Percentiles rank a stretch among this genome's conserved stretches.
Conservation (phyloP, 2,113 vertebrate species). For the Perccottus glenii region DNA sequence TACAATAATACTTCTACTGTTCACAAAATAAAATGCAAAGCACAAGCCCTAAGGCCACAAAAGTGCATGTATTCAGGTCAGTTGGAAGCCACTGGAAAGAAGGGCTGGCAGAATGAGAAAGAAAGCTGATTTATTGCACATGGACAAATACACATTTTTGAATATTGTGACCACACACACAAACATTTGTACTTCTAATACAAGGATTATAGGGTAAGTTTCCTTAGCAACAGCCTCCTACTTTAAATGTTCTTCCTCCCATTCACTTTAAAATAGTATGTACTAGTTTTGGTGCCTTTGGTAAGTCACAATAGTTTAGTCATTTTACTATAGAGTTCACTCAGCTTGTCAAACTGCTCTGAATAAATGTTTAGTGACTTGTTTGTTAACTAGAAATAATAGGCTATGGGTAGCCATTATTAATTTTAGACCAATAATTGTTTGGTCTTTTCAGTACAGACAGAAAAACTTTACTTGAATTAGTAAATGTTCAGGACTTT, state of each 20-base stretch:
- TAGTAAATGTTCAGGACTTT: not conserved
- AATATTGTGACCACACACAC: constrained; percentile 1
- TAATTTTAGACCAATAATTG: no score
- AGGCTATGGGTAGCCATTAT: no score
- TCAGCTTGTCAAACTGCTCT: constrained; percentile 13
- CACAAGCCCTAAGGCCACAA: constrained; percentile 82
- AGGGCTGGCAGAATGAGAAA: constrained; percentile 35
- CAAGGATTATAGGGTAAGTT: constrained; percentile 17
- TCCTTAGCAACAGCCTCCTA: constrained; percentile 19
- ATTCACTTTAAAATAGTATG: constrained; percentile 43
- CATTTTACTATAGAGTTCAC: constrained; percentile 13
- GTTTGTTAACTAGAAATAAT: constrained; percentile 6
- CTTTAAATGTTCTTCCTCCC: constrained; percentile 30
- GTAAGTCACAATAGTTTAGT: constrained; percentile 26
- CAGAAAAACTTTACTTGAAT: no score
- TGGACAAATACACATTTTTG: constrained; percentile 24
- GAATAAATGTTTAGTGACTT: not conserved
- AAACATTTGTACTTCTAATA: constrained; percentile 4
- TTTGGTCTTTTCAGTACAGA: not conserved
- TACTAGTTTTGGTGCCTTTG: constrained; percentile 35
- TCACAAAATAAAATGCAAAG: constrained; percentile 71
- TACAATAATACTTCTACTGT: constrained; percentile 75
- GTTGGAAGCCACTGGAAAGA: constrained; percentile 79
- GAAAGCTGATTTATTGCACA: constrained; percentile 46
- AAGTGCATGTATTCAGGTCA: constrained; percentile 85